Percentiles rank a stretch among this genome's conserved stretches.
phyloP scores from a whole-genome alignment of 2,113 vertebrate genomes.

The Chaenocephalus aceratus region DNA sequence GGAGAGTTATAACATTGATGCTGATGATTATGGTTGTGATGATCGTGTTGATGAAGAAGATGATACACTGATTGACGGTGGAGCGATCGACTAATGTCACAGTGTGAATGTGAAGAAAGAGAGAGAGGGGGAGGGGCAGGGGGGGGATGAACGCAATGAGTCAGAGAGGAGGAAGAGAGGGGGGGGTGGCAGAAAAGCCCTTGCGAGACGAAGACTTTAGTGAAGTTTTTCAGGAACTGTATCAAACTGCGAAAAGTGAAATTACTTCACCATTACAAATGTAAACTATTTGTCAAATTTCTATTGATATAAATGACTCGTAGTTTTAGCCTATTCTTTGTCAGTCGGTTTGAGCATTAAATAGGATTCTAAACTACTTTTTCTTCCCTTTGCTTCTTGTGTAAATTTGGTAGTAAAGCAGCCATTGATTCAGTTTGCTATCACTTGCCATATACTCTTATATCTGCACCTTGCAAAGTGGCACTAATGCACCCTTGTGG shows the following conservation, averaged over 20 bases:
- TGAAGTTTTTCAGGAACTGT: constrained; percentile 1
- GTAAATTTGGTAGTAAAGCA: not conserved
- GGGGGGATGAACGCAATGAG: constrained; percentile 24
- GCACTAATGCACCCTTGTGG: not conserved
- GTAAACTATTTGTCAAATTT: no score
- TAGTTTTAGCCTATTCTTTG: not conserved
- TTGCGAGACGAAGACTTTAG: constrained; percentile 19
- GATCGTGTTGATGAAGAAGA: constrained; percentile 52
- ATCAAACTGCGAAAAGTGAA: constrained; percentile 5
- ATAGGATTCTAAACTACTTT: not conserved
- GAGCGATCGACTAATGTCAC: constrained; percentile 45
- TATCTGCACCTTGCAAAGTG: not conserved
- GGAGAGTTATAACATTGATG: constrained; percentile 45
- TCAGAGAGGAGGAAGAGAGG: constrained; percentile 4
- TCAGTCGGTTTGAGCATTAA: not conserved
- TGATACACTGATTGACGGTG: constrained; percentile 45
- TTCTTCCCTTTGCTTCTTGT: not conserved
- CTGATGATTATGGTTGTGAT: constrained; percentile 69
- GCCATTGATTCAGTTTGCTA: not conserved
- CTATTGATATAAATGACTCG: no score
- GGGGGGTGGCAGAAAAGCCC: constrained; percentile 27
- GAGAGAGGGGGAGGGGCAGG: not conserved
- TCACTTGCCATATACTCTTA: not conserved
- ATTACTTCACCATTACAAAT: not conserved
- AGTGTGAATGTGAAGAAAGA: constrained; percentile 12